Conservation (phyloP, 2,888 invertebrate species). For the Harpagoxenus sublaevis region DNA sequence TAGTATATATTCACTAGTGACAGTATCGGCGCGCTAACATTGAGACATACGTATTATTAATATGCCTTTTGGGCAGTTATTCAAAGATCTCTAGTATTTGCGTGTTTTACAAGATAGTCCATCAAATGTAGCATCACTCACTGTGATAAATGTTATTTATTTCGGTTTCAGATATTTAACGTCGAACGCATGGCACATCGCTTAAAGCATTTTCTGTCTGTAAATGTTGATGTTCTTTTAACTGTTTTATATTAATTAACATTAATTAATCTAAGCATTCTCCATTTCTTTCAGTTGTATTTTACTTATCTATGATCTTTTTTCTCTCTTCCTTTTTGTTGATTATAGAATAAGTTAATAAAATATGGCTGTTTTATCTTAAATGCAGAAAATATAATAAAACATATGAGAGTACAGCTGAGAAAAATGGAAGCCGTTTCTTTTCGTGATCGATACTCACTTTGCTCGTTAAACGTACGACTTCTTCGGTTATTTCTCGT, state of each 20-base stretch:
- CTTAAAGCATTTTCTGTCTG: background rate
- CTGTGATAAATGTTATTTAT: constrained; percentile 19
- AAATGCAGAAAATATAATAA: background rate
- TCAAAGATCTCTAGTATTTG: constrained; percentile 55
- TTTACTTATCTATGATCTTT: background rate
- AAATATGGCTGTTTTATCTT: background rate
- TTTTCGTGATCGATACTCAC: constrained; percentile 55
- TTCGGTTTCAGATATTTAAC: background rate
- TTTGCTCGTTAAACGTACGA: constrained; percentile 58
- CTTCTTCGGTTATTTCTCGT: constrained; percentile 70
- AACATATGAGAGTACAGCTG: background rate
- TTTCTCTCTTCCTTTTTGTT: background rate
- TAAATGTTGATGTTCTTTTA: background rate
- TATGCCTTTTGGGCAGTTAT: constrained; percentile 72
- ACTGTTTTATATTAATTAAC: constrained; percentile 7
- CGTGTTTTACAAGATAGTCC: constrained; percentile 4
- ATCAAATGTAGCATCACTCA: constrained; percentile 15
- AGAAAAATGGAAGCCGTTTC: background rate
- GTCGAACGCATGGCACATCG: background rate
- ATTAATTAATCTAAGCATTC: background rate
- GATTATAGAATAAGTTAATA: background rate
- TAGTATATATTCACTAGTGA: background rate
- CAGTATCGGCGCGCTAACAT: background rate
- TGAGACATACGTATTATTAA: constrained; percentile 71
- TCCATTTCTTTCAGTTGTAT: background rate